Evolutionary conservation across 1,140 invertebrate species (phyloP), one percentile per base, ranked within the genome.

Genomic region (Leptinotarsa undecemlineata): DNA sequence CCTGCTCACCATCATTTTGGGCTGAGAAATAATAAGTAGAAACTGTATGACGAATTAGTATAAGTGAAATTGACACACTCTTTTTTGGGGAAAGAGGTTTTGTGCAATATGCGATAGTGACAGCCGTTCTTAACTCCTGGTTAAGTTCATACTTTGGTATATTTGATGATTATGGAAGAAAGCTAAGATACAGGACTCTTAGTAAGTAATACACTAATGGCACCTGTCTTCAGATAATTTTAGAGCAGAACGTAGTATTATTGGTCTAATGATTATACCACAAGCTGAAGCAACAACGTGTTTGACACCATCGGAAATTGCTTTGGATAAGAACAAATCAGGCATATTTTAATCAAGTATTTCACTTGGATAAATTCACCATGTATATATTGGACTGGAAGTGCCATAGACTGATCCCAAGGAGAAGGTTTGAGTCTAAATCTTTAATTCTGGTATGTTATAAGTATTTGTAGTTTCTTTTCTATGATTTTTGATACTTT

Each of bases 11-110:
- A 86, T 91, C 89, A 82, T 90, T 89, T 74, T 84, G 81, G 93
- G 93, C 92, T 89, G 93, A 90, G 91, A 95, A 96, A 92, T 95
- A 95, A 93, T 95, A 95, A 87, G 94, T 92, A 90, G 93, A 94
- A 89, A 95, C 94, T 95, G 91, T 89, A 90, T 88, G 88, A 87
- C 86, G 87, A 83, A 90, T 90, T 91, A 91, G 89, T 90, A 88
- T 87, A 80, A 78, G 85, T 88, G 83, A 85, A 86, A 87, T 88
- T 90, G 87, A 87, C 88, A 89, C 89, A 89, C 88, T 89, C 88
- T 89, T 89, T 90, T 88, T 89, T 87, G 87, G 87, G 86, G 85
- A 86, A 86, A 88, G 88, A 88, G 86, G 85, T 87, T 85, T 87
- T 86, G 85, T 85, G 82, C 84, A 76, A 81, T 77, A 69, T 74